phyloP scores from a whole-genome alignment of 2,113 vertebrate species.

The Clarias gariepinus region DNA sequence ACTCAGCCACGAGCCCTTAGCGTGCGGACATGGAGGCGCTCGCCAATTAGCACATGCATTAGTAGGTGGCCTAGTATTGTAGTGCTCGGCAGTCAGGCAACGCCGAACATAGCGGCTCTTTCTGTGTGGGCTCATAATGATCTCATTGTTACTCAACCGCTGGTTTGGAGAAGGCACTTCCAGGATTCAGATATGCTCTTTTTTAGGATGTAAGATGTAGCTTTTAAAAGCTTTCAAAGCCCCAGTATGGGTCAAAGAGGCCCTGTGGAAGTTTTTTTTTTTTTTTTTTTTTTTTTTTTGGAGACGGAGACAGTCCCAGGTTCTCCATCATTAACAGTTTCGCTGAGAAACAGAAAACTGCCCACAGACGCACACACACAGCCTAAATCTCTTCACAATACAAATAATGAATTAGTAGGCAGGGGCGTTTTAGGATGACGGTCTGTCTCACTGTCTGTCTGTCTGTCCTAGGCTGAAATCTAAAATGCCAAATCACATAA shows the following conservation, averaged over 20 bases:
- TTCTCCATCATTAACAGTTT: not conserved
- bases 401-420: slow-evolving; percentile 57
- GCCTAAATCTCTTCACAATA: not conserved
- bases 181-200: slow-evolving; percentile 27
- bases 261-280: not conserved
- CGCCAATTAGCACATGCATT: slow-evolving; percentile 65
- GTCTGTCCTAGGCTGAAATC: slow-evolving; percentile 44
- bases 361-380: not conserved
- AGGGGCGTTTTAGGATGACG: slow-evolving; percentile 43
- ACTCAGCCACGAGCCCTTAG: slow-evolving; percentile 57
- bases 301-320: not conserved
- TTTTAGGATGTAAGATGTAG: not conserved
- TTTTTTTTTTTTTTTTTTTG: not conserved
- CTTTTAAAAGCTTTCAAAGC: slow-evolving; percentile 4
- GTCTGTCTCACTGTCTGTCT: slow-evolving; percentile 15
- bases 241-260: not conserved
- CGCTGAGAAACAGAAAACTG: too few relatives aligned
- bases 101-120: slow-evolving; percentile 41
- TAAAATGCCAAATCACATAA: slow-evolving; percentile 70
- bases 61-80: slow-evolving; percentile 54
- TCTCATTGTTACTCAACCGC: slow-evolving; percentile 39
- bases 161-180: slow-evolving; percentile 36
- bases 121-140: slow-evolving; percentile 41
- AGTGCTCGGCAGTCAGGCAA: slow-evolving; percentile 46
- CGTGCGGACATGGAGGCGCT: slow-evolving; percentile 53